Conservation (phyloP, 2,113 vertebrate genomes). For the Pandion haliaetus region DNA sequence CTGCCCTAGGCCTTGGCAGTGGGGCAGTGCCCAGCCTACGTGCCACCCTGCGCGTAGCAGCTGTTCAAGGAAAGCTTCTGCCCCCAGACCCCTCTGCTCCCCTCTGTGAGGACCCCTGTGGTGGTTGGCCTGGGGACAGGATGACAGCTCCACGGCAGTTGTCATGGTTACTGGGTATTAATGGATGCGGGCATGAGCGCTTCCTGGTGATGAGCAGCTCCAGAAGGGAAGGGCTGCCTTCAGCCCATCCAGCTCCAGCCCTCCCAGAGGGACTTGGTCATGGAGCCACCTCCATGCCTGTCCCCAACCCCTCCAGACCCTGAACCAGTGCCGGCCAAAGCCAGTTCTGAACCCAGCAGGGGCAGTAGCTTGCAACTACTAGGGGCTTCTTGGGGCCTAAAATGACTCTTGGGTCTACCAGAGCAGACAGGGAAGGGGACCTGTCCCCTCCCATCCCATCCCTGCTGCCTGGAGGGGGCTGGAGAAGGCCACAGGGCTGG, state of each 20-base stretch:
- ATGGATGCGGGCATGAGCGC: neutral
- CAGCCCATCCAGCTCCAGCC: neutral
- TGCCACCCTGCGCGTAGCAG: neutral
- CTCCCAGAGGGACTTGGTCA: neutral
- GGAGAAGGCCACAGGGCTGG: neutral
- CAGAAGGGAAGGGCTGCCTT: neutral
- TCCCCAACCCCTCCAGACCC: neutral
- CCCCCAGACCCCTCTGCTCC: neutral
- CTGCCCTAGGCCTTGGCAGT: fast-evolving
- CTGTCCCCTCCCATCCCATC: neutral
- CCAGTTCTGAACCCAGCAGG: neutral
- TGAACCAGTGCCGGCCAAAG: neutral
- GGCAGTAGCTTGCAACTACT: neutral
- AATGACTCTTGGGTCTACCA: neutral
- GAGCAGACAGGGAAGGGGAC: neutral
- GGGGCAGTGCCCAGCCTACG: neutral
- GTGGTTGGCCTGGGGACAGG: conserved; percentile 37
- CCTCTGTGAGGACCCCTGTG: neutral
- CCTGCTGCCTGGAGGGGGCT: neutral
- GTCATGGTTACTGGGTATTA: conserved; percentile 54
- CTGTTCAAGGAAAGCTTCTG: neutral
- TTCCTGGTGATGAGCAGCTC: neutral
- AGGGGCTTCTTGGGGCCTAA: neutral
- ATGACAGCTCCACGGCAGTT: conserved; percentile 20
- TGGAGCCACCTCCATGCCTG: neutral